These are phyloP conservation scores for Zosterops hypoxanthus DNA, from an alignment of 2,113 vertebrate species.

Conservation along the genomic window DNA sequence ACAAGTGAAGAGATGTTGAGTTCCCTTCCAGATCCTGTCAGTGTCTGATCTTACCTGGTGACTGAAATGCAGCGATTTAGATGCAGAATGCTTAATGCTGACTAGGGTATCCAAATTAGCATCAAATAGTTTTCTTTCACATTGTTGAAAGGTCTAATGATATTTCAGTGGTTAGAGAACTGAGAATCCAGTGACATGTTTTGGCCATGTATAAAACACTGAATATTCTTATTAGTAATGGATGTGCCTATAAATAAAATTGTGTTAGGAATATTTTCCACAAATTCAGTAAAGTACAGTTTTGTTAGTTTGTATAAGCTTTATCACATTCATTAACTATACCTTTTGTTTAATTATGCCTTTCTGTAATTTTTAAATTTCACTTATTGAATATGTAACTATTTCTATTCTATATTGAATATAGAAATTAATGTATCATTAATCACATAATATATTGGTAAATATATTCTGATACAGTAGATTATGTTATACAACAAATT, in stretches of 20 bases:
- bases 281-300: background rate
- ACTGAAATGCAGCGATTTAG: background rate
- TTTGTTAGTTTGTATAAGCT: background rate
- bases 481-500: background rate
- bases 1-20: background rate
- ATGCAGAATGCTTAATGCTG: background rate
- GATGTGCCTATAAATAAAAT: background rate
- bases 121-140: background rate
- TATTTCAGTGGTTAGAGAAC: background rate
- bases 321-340: background rate
- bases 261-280: background rate
- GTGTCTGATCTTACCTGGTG: background rate
- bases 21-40: background rate
- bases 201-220: background rate
- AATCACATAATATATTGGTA: background rate
- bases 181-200: background rate
- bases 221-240: background rate
- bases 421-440: background rate
- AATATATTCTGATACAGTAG: background rate
- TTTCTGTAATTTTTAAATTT: background rate
- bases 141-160: background rate
- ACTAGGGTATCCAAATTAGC: background rate
- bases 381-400: background rate
- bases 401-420: background rate
- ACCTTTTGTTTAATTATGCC: background rate